These are phyloP conservation scores for Eulemur mongoz DNA, from an alignment of 2,797 vertebrate genomes.

Conservation along the genomic window DNA sequence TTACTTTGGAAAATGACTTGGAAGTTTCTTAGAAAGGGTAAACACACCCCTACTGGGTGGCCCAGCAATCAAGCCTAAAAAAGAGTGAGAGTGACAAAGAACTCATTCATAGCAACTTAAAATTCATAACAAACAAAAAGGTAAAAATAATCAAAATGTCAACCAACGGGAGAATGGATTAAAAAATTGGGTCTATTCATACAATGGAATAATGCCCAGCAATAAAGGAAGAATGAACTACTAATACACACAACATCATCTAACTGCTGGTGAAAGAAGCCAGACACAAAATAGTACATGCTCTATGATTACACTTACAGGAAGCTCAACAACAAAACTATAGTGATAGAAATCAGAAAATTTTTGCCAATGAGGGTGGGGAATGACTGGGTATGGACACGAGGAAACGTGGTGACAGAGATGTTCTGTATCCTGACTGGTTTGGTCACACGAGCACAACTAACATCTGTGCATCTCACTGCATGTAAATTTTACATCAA, in stretches of 20 bases:
- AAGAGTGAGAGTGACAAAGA: background rate
- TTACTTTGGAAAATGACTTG: background rate
- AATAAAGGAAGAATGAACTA: background rate
- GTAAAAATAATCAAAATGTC: background rate
- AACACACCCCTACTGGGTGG: background rate
- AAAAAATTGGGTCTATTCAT: background rate
- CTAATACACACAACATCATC: too few relatives aligned
- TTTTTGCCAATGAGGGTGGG: background rate
- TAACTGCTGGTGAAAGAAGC: background rate
- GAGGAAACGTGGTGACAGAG: background rate
- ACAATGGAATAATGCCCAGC: background rate
- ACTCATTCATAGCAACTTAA: background rate
- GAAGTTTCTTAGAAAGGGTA: background rate
- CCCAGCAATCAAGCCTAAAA: background rate
- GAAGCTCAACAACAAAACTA: background rate
- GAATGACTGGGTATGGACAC: background rate
- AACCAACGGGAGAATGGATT: background rate
- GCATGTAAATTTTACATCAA: background rate
- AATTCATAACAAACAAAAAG: background rate
- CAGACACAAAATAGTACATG: background rate
- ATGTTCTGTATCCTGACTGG: background rate
- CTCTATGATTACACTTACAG: background rate
- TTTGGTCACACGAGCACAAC: rapidly evolving
- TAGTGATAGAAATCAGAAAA: background rate
- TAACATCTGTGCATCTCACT: too few relatives aligned